Conservation (phyloP, 1,140 invertebrate genomes). For the Portunus trituberculatus region DNA sequence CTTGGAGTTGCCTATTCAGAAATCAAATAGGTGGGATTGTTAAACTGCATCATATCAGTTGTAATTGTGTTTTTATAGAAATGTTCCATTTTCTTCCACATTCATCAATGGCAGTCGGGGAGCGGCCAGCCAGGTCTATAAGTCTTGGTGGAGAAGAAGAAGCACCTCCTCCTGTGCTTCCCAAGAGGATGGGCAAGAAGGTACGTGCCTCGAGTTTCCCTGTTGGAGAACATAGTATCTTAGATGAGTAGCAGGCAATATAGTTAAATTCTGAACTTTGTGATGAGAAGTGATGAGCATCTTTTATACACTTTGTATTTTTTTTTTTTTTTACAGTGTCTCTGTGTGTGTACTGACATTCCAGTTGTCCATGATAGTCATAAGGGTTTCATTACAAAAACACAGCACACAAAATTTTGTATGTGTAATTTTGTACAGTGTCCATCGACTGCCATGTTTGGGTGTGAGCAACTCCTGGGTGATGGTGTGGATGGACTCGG, state of each 20-base stretch:
- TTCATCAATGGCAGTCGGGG: slow-evolving; percentile 81
- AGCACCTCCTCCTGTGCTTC: slow-evolving; percentile 83
- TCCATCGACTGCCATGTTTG: slow-evolving; percentile 79
- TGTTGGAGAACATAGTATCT: slow-evolving; percentile 62
- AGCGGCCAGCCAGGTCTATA: slow-evolving; percentile 82
- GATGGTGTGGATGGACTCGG: slow-evolving; percentile 76
- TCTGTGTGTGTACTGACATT: neutral
- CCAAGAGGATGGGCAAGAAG: slow-evolving; percentile 84
- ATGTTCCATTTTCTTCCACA: too few relatives aligned
- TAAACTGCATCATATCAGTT: too few relatives aligned
- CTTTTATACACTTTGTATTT: slow-evolving; percentile 63
- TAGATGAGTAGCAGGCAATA: slow-evolving; percentile 43
- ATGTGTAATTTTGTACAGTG: slow-evolving; percentile 80
- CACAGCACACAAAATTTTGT: slow-evolving; percentile 73
- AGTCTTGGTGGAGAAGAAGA: slow-evolving; percentile 78
- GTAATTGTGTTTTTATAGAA: too few relatives aligned
- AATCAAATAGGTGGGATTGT: too few relatives aligned
- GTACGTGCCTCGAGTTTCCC: slow-evolving; percentile 73
- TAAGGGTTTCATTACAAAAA: neutral
- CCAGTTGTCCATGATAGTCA: neutral
- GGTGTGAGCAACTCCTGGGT: slow-evolving; percentile 74
- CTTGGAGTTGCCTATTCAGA: too few relatives aligned
- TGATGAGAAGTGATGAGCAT: slow-evolving; percentile 18
- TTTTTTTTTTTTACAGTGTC: neutral
- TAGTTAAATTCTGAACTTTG: neutral